Base-by-base conservation (phyloP, 2,113 vertebrate genomes). In the Holacanthus passer region DNA sequence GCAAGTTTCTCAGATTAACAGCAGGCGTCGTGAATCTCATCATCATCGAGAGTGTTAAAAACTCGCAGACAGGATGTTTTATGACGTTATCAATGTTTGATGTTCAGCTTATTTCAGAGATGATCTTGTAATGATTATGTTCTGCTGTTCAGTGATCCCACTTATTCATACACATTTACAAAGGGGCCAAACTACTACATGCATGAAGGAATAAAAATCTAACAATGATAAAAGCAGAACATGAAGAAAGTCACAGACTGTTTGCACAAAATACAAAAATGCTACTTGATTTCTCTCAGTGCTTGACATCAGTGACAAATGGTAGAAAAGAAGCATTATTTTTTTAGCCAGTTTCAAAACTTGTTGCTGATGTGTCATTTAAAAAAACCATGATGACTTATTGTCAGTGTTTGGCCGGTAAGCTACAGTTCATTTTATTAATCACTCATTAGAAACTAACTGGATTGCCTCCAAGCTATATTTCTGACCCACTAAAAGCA, bases 1-100 rank as follows among this genome's bases (percentile, higher is more conserved):
- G 82, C 73, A 68, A 37, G n/a, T 71, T 59, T 55, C 58, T 68
- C 62, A 50, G 63, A 84, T 73, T 85, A 81, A 86, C 78, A 66
- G 50, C 74, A 17, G 60, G 60, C 43, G 82, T 88, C 45, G 82
- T 77, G 55, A 55, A 32, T 71, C 67, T 77, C 60, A 78, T 86
- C 81, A 81, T 68, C 69, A 41, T 41, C 37, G 47, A 58, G 22
- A 32, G 19, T n/a, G 32, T 68, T 58, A 31, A 19, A 3, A 43
- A 13, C n/a, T 13, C 48, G 24, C 13, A 69, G 31, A 67, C n/a
- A 20, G 27, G 29, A 41, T 60, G 5, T 29, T 53, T 82, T 31
- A 65, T 39, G 50, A 27, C 22, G 16, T 19, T 16, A 47, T 52
- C 22, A 27, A 22, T 32, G 20, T 20, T 12, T 22, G 19, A 60